Evolutionary conservation across 1,140 invertebrate genomes (phyloP).

Genomic region (Heliconius nattereri): DNA sequence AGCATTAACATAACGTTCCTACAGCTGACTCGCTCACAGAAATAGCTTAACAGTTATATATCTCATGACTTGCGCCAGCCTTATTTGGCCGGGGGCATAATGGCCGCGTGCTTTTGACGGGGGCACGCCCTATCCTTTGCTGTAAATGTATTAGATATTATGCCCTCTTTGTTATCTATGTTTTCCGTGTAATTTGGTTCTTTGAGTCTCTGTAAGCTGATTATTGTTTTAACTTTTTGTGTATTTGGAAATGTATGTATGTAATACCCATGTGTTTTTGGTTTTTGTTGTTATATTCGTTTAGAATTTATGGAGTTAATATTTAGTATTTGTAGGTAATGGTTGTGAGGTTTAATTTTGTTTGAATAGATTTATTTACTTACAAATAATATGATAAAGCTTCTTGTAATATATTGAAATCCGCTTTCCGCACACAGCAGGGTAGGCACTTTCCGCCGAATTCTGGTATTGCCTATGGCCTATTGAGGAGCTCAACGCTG

Average conservation of each 20-base stretch:
- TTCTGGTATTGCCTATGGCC: too few species aligned
- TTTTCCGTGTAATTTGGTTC: slow-evolving; percentile 53
- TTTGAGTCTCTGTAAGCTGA: slow-evolving; percentile 23
- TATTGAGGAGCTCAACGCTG: too few species aligned
- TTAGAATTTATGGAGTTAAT: neutral
- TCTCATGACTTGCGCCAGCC: slow-evolving; percentile 42
- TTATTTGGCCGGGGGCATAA: slow-evolving; percentile 53
- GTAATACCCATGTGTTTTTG: neutral
- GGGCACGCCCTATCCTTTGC: slow-evolving; percentile 57
- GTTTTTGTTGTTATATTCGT: neutral
- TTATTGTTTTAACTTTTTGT: slow-evolving; percentile 30
- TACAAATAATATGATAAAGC: too few species aligned
- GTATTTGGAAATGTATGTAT: neutral
- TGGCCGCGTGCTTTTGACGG: slow-evolving; percentile 68
- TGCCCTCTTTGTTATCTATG: slow-evolving; percentile 55
- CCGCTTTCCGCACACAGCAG: too few species aligned
- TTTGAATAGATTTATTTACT: too few species aligned
- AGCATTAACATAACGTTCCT: neutral
- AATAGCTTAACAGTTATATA: neutral
- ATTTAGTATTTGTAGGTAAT: too few species aligned
- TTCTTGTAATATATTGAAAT: too few species aligned
- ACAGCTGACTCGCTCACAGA: neutral
- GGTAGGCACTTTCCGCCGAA: too few species aligned
- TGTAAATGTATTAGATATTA: slow-evolving; percentile 69
- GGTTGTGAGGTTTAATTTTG: too few species aligned